These are phyloP conservation scores for Piezodorus guildinii DNA, from an alignment of 1,140 invertebrate genomes.

Conservation along the genomic window DNA sequence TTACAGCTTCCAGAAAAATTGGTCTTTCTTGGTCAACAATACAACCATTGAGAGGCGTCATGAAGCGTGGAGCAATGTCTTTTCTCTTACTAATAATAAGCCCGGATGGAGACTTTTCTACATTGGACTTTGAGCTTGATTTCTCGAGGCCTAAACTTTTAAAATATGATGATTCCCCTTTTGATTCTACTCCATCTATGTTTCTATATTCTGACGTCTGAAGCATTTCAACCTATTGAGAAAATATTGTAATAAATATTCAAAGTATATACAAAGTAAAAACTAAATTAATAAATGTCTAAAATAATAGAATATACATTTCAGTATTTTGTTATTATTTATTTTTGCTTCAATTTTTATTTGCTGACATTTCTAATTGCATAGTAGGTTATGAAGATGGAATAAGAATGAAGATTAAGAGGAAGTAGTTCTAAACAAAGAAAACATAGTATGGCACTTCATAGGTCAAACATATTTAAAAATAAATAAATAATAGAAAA, in stretches of 20 bases:
- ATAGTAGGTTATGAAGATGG: background rate
- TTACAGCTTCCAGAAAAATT: conserved; percentile 56
- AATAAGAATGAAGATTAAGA: background rate
- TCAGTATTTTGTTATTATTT: too few relatives aligned
- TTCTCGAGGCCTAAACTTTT: conserved; percentile 1
- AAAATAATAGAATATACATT: too few relatives aligned
- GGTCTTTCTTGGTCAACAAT: conserved; percentile 62
- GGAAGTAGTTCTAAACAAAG: background rate
- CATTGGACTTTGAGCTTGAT: background rate
- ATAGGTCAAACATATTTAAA: too few relatives aligned
- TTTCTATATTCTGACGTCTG: conserved; percentile 30
- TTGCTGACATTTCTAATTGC: background rate
- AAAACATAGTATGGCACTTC: too few relatives aligned
- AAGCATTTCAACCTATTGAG: conserved; percentile 28
- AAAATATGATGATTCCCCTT: conserved; percentile 15
- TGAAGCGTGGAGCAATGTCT: conserved; percentile 50
- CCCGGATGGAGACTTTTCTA: background rate
- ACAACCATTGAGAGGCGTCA: conserved; percentile 54
- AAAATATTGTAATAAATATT: background rate
- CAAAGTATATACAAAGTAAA: background rate
- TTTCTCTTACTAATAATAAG: conserved; percentile 33
- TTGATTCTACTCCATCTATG: conserved; percentile 27
- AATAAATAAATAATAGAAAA: too few relatives aligned
- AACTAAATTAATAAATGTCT: too few relatives aligned
- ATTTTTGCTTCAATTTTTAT: background rate